Evolutionary conservation across 1,140 invertebrate species (phyloP).

Genomic region (Coenobita brevimanus): DNA sequence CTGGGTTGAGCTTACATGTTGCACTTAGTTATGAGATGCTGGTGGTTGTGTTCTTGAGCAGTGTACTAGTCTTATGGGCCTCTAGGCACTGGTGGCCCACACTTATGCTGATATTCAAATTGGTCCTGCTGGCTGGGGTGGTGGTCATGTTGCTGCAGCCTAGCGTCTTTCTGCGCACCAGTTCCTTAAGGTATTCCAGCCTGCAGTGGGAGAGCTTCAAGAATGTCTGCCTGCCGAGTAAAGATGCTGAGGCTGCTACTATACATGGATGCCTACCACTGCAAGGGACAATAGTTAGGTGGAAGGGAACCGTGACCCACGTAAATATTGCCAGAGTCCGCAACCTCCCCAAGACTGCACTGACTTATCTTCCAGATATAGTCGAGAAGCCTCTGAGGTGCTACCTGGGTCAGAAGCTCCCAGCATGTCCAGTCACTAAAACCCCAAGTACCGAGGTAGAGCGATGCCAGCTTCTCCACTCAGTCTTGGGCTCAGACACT

Average conservation of each 20-base stretch:
- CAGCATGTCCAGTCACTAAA: slow-evolving; percentile 4
- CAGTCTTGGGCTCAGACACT: slow-evolving; percentile 25
- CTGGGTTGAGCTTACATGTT: background rate
- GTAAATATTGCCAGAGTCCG: slow-evolving; percentile 23
- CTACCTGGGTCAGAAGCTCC: slow-evolving; percentile 39
- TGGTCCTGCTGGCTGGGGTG: slow-evolving; percentile 8
- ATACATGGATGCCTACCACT: slow-evolving; percentile 47
- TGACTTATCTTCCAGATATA: slow-evolving; percentile 20
- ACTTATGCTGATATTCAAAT: slow-evolving; percentile 19
- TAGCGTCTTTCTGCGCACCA: background rate
- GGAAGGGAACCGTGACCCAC: slow-evolving; percentile 47
- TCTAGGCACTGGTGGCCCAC: slow-evolving; percentile 33
- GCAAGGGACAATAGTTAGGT: slow-evolving; percentile 43
- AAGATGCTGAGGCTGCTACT: slow-evolving; percentile 28
- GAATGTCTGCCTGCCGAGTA: slow-evolving; percentile 56
- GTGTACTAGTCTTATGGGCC: background rate
- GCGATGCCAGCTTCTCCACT: slow-evolving; percentile 38
- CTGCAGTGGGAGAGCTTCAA: slow-evolving; percentile 54
- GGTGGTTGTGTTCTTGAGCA: background rate
- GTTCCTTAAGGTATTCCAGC: background rate
- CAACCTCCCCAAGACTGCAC: slow-evolving; percentile 41
- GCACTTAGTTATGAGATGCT: background rate
- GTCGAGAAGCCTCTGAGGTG: slow-evolving; percentile 18
- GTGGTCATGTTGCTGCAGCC: slow-evolving; percentile 18
- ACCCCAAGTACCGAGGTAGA: background rate